These are phyloP conservation scores for Mimas tiliae DNA, from an alignment of 2,888 invertebrate genomes.

Conservation along the genomic window DNA sequence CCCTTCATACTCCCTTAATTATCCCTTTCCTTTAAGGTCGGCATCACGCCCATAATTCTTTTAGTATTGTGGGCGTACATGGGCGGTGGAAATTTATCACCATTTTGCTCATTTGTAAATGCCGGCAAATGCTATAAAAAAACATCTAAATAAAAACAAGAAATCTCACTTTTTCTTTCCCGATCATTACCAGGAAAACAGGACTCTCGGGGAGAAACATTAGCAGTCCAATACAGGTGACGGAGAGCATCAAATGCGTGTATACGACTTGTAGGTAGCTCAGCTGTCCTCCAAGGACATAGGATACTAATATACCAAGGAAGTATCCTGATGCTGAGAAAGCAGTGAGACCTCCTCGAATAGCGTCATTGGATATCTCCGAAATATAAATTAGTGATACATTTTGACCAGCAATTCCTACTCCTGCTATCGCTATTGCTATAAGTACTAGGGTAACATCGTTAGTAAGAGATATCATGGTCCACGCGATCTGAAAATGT, in stretches of 20 bases:
- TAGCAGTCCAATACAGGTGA: constrained; percentile 49
- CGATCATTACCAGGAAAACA: constrained; percentile 56
- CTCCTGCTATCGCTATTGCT: constrained; percentile 58
- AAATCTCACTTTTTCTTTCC: constrained; percentile 54
- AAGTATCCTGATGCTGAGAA: constrained; percentile 62
- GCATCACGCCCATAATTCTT: too few species aligned
- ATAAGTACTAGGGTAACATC: constrained; percentile 57
- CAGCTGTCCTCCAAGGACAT: constrained; percentile 62
- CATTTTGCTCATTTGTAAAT: too few species aligned
- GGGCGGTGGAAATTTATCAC: too few species aligned
- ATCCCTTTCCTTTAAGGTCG: too few species aligned
- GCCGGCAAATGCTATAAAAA: too few species aligned
- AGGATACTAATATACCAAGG: constrained; percentile 64
- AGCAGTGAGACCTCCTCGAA: constrained; percentile 68
- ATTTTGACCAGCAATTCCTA: constrained; percentile 71
- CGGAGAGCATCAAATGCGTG: constrained; percentile 50
- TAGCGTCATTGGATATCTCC: constrained; percentile 70
- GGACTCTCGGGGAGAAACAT: constrained; percentile 60
- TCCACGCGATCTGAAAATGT: constrained; percentile 64
- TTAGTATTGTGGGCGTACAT: too few species aligned
- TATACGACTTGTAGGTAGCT: constrained; percentile 58
- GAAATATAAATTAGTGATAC: constrained; percentile 69
- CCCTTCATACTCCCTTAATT: too few species aligned
- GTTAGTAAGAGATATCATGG: constrained; percentile 59
- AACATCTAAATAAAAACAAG: too few species aligned